A percentile compares a stretch with the other conserved stretches of the same genome.
These are phyloP conservation scores for Phrynosoma platyrhinos DNA, from an alignment of 2,113 vertebrate genomes.

Conservation along the genomic window DNA sequence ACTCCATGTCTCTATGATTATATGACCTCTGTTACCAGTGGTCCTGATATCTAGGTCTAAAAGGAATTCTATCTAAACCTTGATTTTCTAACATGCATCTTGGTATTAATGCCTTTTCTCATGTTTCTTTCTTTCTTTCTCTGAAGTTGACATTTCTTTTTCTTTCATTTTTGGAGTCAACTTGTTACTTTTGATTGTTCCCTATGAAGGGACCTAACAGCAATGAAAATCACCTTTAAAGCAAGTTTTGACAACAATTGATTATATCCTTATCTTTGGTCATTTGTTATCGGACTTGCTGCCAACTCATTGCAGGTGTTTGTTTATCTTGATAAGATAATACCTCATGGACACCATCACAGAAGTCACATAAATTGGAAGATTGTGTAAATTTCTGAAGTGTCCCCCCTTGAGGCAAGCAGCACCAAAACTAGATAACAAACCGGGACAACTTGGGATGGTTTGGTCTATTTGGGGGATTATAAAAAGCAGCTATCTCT, in stretches of 20 bases:
- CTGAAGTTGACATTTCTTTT: background rate
- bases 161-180: slow-evolving; percentile 55
- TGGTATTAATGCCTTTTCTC: background rate
- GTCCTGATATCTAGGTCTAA: background rate
- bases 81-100: background rate
- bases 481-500: background rate
- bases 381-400: background rate
- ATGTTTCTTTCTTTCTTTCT: background rate
- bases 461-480: slow-evolving; percentile 29
- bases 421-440: background rate
- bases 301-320: slow-evolving; percentile 57
- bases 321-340: slow-evolving; percentile 70
- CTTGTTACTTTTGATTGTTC: slow-evolving; percentile 1
- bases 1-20: too few species aligned
- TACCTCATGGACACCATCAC: slow-evolving; percentile 30
- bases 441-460: background rate
- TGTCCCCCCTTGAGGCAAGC: background rate
- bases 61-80: background rate
- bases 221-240: slow-evolving; percentile 50
- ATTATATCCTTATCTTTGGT: slow-evolving; percentile 56
- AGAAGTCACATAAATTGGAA: slow-evolving; percentile 31
- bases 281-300: slow-evolving; percentile 54
- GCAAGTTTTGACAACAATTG: slow-evolving; percentile 68
- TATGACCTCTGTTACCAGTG: background rate
- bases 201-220: slow-evolving; percentile 38